Evolutionary conservation across 2,797 vertebrate species (phyloP), one percentile per base, ranked within the genome.

Genomic region (Balearica regulorum): DNA sequence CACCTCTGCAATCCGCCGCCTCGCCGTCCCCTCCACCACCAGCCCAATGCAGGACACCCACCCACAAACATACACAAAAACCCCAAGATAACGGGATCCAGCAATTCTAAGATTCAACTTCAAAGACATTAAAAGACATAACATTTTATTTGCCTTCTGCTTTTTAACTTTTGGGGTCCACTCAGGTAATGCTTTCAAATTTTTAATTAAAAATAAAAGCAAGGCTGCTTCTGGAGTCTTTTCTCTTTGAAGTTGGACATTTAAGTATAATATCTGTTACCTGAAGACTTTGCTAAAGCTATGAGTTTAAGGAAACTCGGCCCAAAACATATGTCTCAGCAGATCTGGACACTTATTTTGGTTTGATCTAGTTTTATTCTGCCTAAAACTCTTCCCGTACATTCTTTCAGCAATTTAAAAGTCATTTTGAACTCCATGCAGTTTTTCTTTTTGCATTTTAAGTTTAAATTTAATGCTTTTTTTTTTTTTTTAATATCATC

Each of bases 121-220:
- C 94, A 95, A 96, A 95, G 89, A 73, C 73, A 58, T 68, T 89
- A 62, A 53, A 64, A 94, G 53, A 94, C 57, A 48, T 93, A 95
- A 85, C 25, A 46, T 96, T 95, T 93, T 94, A 96, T 96, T 94
- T 96, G 83, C 89, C 88, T 89, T 89, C 81, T 85, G 85, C 92
- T 83, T 96, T 95, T 95, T 89, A 94, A 95, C 71, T 93, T 94
- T 85, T 92, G 53, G 68, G 81, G 78, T 94, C 55, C 90, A 83
- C 57, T 85, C 64, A 71, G 81, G 83, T 94, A 92, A 89, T 61
- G 61, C 76, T 94, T 95, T 95, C 86, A 83, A 75, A 90, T 84
- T 95, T 96, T 93, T 94, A 95, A 96, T 96, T 96, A 90, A 95
- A 95, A 96, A 95, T 93, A 94, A 96, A 95, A 94, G 90, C 75